Base-by-base conservation (phyloP, 1,140 invertebrate genomes). In the Alviniconcha marisindica region DNA sequence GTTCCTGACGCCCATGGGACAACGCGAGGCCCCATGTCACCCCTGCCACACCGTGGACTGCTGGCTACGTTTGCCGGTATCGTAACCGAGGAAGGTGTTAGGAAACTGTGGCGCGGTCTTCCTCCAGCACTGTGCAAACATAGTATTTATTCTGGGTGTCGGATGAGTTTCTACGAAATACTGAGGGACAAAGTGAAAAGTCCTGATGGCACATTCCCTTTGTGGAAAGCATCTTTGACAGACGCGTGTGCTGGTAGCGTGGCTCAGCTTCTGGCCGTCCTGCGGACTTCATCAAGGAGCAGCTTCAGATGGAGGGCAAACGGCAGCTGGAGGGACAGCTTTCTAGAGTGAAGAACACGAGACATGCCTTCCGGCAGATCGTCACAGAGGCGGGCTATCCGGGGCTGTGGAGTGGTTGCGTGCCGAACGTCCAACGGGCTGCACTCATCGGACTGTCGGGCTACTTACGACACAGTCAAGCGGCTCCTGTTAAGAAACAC, bases 301-400 rank as follows among this genome's bases (percentile, higher is more conserved):
- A 97, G 93, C 95, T 98, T 92, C 97, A 98, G 93, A 97, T 97
- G 95, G 97, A 98, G 92, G 97, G 97, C 1, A 94, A 95, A 82
- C 91, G 97, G 42, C 84, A 87, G 42, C 91, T 98, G 63, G 95
- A 97, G 93, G 97, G 97, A 66, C 95, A 97, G 81, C 94, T 96
- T 21, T 95, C 96, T 90, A 95, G 95, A 90, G 96, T 97, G 14
- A 94, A 95, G 84, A 96, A 95, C 86, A 95, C 96, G 12, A 94
- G 93, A 51, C 95, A 98, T 93, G 97, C 97, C 1, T 97, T 98
- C 90, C 92, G 93, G 2, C 94, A 96, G 92, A 96, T 98, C 51
- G 93, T 97, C 54, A 90, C 93, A 2, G 95, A 96, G 82, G 96
- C 96, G 84, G 97, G 97, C 0, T 90, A 97, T 1, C 91, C 94